Evolutionary conservation across 2,888 invertebrate species (phyloP).

Genomic region (Saturnia japonica): DNA sequence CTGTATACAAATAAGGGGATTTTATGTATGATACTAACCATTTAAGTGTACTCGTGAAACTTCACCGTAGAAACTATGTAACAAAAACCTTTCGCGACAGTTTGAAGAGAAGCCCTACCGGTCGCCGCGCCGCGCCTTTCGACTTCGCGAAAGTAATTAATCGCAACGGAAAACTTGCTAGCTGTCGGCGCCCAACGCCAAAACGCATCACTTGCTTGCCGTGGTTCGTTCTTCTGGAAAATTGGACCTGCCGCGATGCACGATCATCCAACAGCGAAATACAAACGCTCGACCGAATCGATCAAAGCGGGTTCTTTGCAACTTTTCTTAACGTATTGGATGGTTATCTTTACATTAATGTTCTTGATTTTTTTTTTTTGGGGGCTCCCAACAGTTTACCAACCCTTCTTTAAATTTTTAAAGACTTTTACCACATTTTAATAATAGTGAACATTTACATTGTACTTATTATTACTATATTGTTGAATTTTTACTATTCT

Average conservation of each 20-base stretch:
- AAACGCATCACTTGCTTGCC: conserved; percentile 65
- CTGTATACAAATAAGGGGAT: neutral
- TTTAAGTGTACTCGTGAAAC: conserved; percentile 39
- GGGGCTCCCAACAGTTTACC: neutral
- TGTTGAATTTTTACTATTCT: no score
- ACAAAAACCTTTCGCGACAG: conserved; percentile 63
- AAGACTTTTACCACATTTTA: neutral
- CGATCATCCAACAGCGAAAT: conserved; percentile 63
- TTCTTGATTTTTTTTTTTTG: neutral
- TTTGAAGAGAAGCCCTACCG: conserved; percentile 66
- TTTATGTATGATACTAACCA: conserved; percentile 38
- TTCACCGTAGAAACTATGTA: conserved; percentile 55
- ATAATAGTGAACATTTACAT: no score
- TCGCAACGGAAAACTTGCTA: conserved; percentile 55
- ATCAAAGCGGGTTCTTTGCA: conserved; percentile 28
- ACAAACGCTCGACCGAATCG: conserved; percentile 47
- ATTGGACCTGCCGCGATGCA: conserved; percentile 65
- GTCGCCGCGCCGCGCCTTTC: conserved; percentile 53
- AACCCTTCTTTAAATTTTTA: neutral
- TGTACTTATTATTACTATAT: no score
- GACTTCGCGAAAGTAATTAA: conserved; percentile 75
- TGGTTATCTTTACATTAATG: neutral
- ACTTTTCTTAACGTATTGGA: neutral
- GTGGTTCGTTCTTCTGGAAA: conserved; percentile 68
- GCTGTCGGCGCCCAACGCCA: conserved; percentile 74